These are phyloP conservation scores for Cepphus grylle DNA, from an alignment of 2,113 vertebrate species.

Conservation along the genomic window DNA sequence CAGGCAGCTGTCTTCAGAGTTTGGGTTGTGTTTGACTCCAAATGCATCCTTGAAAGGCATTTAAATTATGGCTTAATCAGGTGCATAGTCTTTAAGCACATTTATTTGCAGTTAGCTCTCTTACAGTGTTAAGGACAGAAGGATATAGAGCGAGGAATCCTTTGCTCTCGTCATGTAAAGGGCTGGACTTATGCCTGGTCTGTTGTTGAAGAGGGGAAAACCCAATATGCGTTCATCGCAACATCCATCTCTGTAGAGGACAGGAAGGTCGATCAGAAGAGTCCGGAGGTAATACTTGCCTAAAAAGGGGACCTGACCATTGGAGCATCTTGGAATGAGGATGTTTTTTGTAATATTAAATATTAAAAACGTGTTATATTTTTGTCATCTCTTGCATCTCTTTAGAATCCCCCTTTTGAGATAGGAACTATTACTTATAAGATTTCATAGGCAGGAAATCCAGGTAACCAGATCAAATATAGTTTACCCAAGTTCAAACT, in stretches of 20 bases:
- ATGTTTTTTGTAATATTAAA: background rate
- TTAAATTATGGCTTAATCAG: background rate
- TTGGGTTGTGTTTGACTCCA: accelerated
- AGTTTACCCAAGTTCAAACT: background rate
- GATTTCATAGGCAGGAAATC: background rate
- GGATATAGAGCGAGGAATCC: background rate
- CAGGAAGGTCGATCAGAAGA: background rate
- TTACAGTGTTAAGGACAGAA: background rate
- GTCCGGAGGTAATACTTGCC: background rate
- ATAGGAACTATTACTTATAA: background rate
- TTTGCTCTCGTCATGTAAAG: background rate
- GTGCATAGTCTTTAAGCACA: background rate
- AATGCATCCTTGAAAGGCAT: background rate
- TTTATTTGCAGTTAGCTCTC: background rate
- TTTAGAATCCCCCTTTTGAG: background rate
- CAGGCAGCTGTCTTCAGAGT: background rate
- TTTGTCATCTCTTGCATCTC: background rate
- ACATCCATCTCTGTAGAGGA: background rate
- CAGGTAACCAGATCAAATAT: background rate
- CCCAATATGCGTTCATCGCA: accelerated
- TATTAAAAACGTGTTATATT: background rate
- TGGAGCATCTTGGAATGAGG: background rate
- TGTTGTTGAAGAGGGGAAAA: background rate
- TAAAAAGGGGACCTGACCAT: background rate
- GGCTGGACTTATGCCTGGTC: background rate